Evolutionary conservation across 2,113 vertebrate genomes (phyloP).

Genomic region (Enhydra lutris): DNA sequence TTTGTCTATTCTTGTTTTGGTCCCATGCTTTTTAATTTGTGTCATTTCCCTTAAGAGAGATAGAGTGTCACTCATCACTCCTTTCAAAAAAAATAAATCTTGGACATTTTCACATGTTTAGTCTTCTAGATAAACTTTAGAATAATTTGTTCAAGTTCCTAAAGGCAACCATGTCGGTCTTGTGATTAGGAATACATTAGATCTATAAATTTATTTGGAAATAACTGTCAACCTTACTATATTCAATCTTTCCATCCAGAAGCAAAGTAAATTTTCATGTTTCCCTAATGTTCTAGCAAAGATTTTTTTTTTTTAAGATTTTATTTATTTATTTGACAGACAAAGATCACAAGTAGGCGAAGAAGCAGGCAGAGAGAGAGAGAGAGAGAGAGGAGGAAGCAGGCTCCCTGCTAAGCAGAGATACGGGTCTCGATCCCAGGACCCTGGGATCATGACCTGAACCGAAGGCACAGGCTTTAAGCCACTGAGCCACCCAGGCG

Average conservation of each 20-base stretch:
- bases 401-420: no score
- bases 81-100: not conserved
- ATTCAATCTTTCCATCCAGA: not conserved
- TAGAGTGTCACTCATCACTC: not conserved
- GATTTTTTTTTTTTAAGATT: not conserved
- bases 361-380: no score
- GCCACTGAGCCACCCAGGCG: no score
- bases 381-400: no score
- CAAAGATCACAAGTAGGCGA: no score
- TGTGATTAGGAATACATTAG: not conserved
- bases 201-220: not conserved
- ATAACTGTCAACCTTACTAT: not conserved
- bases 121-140: not conserved
- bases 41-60: not conserved
- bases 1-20: not conserved
- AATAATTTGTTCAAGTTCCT: not conserved
- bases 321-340: no score
- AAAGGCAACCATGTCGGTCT: not conserved
- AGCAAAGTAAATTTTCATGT: not conserved
- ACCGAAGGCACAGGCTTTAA: no score
- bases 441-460: no score
- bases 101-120: not conserved
- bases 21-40: not conserved
- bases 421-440: no score
- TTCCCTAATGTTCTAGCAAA: not conserved